These are phyloP conservation scores for Brachionus paranguensis DNA, from an alignment of 1,140 invertebrate genomes.

Conservation along the genomic window DNA sequence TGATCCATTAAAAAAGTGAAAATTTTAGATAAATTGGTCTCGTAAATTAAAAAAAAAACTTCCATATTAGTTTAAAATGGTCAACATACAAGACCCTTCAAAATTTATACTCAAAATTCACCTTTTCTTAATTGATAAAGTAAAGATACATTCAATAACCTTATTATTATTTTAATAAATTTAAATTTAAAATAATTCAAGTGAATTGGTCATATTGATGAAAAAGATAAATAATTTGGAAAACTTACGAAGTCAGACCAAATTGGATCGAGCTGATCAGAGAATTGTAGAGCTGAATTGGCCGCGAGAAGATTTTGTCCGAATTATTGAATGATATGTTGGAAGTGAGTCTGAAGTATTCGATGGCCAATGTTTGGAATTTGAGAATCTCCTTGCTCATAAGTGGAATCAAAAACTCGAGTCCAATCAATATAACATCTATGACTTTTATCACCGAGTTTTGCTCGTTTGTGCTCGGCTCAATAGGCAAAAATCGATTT, in stretches of 20 bases:
- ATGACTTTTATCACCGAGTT: neutral
- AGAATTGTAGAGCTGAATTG: neutral
- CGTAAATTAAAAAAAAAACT: no score
- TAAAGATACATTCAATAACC: no score
- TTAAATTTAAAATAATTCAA: no score
- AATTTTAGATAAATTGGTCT: no score
- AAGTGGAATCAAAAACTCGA: slow-evolving; percentile 19
- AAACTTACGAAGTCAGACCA: slow-evolving; percentile 2
- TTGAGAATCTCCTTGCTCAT: slow-evolving; percentile 32
- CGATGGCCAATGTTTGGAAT: neutral
- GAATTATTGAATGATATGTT: neutral
- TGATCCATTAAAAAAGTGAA: no score
- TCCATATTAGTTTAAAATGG: no score
- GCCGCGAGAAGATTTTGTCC: neutral
- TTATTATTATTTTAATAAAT: no score
- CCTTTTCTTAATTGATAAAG: no score
- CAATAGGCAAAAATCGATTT: neutral
- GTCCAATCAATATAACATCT: neutral
- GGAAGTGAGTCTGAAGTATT: slow-evolving; percentile 15
- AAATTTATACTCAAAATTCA: no score
- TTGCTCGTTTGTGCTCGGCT: neutral
- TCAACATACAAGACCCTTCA: no score
- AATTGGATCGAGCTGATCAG: slow-evolving; percentile 26
- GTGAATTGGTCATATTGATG: neutral
- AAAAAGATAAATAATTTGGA: neutral